Conservation (phyloP, 2,113 vertebrate species). For the Perca fluviatilis region DNA sequence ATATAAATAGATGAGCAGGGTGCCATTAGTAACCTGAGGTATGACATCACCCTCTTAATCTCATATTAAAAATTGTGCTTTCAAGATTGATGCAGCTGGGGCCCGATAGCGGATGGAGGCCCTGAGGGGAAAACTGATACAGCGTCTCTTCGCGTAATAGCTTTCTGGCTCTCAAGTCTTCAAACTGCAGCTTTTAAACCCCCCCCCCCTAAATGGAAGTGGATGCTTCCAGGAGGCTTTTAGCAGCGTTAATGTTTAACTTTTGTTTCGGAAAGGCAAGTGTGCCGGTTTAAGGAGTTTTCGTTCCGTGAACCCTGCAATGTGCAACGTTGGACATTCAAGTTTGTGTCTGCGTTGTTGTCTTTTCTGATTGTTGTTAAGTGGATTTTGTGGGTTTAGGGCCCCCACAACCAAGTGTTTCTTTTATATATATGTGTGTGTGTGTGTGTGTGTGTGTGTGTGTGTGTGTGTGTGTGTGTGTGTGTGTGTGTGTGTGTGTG, state of each 20-base stretch:
- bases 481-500: not conserved
- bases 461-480: not conserved
- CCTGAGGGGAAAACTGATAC: constrained; percentile 26
- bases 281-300: not conserved
- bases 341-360: not conserved
- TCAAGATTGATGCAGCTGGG: constrained; percentile 29
- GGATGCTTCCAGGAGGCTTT: constrained; percentile 53
- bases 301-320: not conserved
- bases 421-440: not conserved
- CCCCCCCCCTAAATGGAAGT: constrained; percentile 37
- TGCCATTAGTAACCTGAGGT: constrained; percentile 43
- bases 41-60: constrained; percentile 58
- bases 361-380: not conserved
- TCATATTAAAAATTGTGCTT: constrained; percentile 53
- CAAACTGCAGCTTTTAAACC: constrained; percentile 39
- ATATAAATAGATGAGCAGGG: constrained; percentile 32
- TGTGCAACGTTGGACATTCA: not conserved
- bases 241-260: constrained; percentile 55
- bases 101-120: not conserved
- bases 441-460: not conserved
- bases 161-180: constrained; percentile 32
- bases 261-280: not conserved
- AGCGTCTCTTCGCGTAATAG: constrained; percentile 21
- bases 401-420: constrained; percentile 1
- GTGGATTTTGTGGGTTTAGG: not conserved